Percentiles rank a stretch among this genome's conserved stretches.
phyloP scores from a whole-genome alignment of 2,888 invertebrate genomes.

The Diogma glabrata region DNA sequence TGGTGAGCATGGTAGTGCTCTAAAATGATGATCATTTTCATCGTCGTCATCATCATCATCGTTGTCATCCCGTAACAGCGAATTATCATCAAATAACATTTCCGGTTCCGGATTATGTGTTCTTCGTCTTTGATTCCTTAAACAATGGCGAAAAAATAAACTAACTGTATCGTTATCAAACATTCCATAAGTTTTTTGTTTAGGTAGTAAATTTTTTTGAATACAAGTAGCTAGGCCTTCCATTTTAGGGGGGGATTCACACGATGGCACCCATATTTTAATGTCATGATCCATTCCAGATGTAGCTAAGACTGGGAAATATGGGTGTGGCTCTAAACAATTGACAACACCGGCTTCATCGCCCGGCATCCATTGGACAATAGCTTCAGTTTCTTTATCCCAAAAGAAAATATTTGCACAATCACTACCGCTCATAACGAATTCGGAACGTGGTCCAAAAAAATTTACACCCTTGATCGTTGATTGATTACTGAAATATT shows the following conservation, averaged over 20 bases:
- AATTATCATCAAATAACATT: no score
- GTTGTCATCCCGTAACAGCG: neutral
- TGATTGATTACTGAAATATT: constrained; percentile 46
- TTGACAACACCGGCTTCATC: constrained; percentile 82
- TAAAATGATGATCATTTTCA: constrained; percentile 1
- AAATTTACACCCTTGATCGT: constrained; percentile 88
- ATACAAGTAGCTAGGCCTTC: constrained; percentile 27
- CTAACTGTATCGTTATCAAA: constrained; percentile 28
- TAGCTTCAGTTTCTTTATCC: constrained; percentile 77
- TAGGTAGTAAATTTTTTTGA: constrained; percentile 11
- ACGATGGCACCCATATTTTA: constrained; percentile 82
- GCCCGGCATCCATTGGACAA: constrained; percentile 79
- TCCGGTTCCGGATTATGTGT: constrained; percentile 1
- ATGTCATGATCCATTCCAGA: constrained; percentile 80
- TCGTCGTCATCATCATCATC: constrained; percentile 8
- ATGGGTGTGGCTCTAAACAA: constrained; percentile 84
- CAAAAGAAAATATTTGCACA: constrained; percentile 81
- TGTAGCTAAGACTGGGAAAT: constrained; percentile 75
- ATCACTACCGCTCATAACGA: constrained; percentile 85
- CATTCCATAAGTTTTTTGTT: constrained; percentile 13
- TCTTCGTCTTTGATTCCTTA: constrained; percentile 20
- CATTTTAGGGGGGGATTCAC: constrained; percentile 33
- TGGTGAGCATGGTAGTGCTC: constrained; percentile 8
- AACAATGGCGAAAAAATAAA: constrained; percentile 29
- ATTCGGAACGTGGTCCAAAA: constrained; percentile 86